These are phyloP conservation scores for Octodon degus DNA, from an alignment of 2,113 vertebrate species.

Conservation along the genomic window DNA sequence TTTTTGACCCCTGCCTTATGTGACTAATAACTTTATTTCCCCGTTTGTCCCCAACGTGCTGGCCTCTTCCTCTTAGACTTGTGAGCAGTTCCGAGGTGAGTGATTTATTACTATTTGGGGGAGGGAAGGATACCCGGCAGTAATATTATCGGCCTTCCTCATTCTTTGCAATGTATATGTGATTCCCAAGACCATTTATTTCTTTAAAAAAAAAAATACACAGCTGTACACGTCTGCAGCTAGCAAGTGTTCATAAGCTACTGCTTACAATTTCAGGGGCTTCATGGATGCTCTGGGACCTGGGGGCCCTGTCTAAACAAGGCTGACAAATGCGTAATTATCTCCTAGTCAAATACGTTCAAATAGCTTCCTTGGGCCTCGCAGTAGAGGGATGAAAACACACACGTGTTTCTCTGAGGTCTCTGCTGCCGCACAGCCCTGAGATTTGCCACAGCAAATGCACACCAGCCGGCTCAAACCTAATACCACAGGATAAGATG, in stretches of 20 bases:
- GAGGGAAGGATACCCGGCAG: accelerated
- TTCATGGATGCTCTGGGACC: background rate
- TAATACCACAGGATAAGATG: constrained; percentile 34
- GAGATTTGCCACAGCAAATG: constrained; percentile 47
- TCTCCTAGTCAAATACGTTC: constrained; percentile 58
- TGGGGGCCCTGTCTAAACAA: constrained; percentile 40
- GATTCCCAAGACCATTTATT: background rate
- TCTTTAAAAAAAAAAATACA: background rate
- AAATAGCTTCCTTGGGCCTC: background rate
- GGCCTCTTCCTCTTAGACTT: background rate
- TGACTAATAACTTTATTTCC: background rate
- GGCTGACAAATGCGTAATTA: constrained; percentile 66
- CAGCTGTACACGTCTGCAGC: no score
- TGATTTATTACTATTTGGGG: background rate
- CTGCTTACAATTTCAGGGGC: background rate
- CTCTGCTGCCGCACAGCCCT: constrained; percentile 54
- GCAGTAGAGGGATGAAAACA: constrained; percentile 46
- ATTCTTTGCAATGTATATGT: background rate
- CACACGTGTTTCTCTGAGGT: background rate
- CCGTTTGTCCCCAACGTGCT: background rate
- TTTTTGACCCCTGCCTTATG: background rate
- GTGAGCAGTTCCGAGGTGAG: background rate
- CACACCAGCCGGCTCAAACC: constrained; percentile 19
- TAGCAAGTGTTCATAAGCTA: background rate
- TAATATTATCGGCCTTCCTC: background rate